These are phyloP conservation scores for Rhyacophila evoluta DNA, from an alignment of 2,888 invertebrate species.

Conservation along the genomic window DNA sequence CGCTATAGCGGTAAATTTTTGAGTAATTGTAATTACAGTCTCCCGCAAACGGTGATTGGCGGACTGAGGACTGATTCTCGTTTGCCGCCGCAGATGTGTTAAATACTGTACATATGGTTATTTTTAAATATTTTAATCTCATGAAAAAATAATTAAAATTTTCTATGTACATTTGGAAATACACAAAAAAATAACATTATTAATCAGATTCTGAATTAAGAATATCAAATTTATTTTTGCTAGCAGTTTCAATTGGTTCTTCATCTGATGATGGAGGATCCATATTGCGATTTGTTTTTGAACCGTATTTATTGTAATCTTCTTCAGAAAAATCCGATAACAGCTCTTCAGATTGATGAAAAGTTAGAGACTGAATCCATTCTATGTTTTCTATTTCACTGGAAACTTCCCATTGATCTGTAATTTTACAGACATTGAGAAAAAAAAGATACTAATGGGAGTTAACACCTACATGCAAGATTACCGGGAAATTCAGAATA, in stretches of 20 bases:
- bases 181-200: too few species aligned
- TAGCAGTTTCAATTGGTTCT: neutral
- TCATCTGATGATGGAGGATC: neutral
- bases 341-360: neutral
- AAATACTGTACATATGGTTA: too few species aligned
- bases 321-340: neutral
- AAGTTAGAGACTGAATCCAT: neutral
- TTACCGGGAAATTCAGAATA: too few species aligned
- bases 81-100: neutral
- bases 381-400: neutral
- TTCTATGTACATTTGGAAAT: too few species aligned
- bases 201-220: neutral
- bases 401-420: neutral
- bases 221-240: neutral
- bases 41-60: neutral
- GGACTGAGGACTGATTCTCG: neutral
- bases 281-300: neutral
- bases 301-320: neutral
- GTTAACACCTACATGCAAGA: too few species aligned
- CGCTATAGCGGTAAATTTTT: too few species aligned
- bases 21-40: too few species aligned
- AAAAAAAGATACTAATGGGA: too few species aligned
- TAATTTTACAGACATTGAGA: slow-evolving; percentile 8
- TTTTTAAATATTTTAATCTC: too few species aligned
- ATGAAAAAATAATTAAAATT: too few species aligned